Percentiles rank a stretch among this genome's conserved stretches.
Conservation (phyloP, 2,797 vertebrate species). For the Poecilia gillii region DNA sequence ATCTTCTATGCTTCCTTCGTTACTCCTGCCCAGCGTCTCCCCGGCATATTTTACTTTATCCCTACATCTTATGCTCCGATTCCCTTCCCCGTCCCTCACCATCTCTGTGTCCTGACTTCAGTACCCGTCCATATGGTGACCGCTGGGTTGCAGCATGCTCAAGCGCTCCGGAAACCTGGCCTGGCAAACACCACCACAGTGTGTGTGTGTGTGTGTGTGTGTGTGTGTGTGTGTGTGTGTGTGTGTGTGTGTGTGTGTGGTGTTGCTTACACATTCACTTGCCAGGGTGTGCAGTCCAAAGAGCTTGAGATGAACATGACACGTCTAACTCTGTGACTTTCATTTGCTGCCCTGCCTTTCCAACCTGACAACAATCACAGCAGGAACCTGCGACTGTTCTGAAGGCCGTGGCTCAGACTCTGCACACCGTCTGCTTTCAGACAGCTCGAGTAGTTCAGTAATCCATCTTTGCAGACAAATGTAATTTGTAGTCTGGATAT, state of each 20-base stretch:
- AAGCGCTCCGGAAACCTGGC: constrained; percentile 69
- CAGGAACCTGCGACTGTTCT: constrained; percentile 22
- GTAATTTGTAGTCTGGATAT: not conserved
- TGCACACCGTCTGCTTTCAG: constrained; percentile 52
- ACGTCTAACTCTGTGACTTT: constrained; percentile 29
- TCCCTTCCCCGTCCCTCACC: constrained; percentile 17
- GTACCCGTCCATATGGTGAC: constrained; percentile 81
- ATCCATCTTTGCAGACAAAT: constrained; percentile 52
- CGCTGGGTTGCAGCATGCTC: constrained; percentile 79
- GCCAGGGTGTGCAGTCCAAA: constrained; percentile 11
- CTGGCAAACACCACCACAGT: constrained; percentile 43
- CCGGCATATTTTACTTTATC: not conserved
- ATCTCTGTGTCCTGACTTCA: constrained; percentile 59
- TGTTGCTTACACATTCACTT: constrained; percentile 45
- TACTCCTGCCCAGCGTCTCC: not conserved
- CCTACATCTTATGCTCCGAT: constrained; percentile 1
- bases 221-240: constrained; percentile 11
- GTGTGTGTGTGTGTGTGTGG: constrained; percentile 10
- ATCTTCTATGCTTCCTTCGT: not conserved
- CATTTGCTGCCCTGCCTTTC: constrained; percentile 24
- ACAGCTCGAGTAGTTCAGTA: constrained; percentile 30
- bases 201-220: constrained; percentile 12
- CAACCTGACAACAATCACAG: constrained; percentile 52
- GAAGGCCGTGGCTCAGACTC: constrained; percentile 3
- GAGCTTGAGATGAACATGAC: constrained; percentile 5